These are phyloP conservation scores for Caenorhabditis plicata DNA, from an alignment of 2,888 invertebrate genomes.

Conservation along the genomic window DNA sequence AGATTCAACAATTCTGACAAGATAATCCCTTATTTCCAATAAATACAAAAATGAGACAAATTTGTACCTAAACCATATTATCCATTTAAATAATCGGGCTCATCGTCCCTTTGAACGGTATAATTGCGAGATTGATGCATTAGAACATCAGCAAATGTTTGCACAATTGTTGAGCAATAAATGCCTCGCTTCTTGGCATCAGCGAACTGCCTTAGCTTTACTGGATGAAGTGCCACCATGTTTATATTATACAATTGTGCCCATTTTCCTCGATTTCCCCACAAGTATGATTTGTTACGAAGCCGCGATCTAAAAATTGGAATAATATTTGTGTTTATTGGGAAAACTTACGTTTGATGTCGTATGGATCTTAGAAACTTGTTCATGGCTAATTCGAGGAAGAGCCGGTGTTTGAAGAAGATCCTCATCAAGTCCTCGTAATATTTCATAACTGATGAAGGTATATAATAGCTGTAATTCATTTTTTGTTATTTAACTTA, in stretches of 20 bases:
- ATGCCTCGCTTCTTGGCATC: constrained; percentile 1
- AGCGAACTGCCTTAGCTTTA: constrained; percentile 8
- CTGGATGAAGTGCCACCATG: constrained; percentile 10
- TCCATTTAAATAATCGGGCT: constrained; percentile 6
- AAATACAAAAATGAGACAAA: background rate
- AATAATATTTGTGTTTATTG: too few species aligned
- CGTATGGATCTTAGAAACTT: background rate
- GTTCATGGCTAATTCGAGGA: background rate
- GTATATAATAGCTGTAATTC: constrained; percentile 1
- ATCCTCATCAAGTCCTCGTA: constrained; percentile 14
- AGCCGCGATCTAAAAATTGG: constrained; percentile 4
- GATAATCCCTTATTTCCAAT: too few species aligned
- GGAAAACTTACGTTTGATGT: background rate
- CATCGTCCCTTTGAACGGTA: constrained; percentile 5
- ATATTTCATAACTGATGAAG: background rate
- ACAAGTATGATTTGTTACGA: constrained; percentile 2
- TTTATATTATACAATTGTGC: background rate
- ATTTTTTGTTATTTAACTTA: too few species aligned
- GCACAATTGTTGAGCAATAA: constrained; percentile 4
- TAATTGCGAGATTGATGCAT: constrained; percentile 4
- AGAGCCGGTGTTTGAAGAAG: background rate
- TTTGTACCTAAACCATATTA: background rate
- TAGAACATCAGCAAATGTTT: background rate
- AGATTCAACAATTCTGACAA: too few species aligned
- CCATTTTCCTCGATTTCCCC: constrained; percentile 5